Conservation (phyloP, 1,140 invertebrate species). For the Bombus vancouverensis region DNA sequence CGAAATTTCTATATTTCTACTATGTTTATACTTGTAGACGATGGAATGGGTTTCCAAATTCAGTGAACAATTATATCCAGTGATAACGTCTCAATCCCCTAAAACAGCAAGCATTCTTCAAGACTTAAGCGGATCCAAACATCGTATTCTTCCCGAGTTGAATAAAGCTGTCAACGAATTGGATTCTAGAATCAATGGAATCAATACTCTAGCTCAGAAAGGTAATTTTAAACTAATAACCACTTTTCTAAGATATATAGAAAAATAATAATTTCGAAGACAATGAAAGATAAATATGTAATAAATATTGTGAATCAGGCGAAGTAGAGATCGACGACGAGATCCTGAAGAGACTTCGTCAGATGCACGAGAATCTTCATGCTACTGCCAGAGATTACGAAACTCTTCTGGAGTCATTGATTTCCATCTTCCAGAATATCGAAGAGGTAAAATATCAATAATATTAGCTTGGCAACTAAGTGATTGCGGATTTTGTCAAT, state of each 20-base stretch:
- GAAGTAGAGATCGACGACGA: slow-evolving; percentile 78
- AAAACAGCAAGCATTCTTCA: slow-evolving; percentile 84
- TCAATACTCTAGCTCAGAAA: slow-evolving; percentile 82
- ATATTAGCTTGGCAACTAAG: too few species aligned
- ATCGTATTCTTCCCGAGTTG: slow-evolving; percentile 85
- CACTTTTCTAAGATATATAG: background rate
- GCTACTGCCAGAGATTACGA: slow-evolving; percentile 89
- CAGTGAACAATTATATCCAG: slow-evolving; percentile 89
- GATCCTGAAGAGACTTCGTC: slow-evolving; percentile 85
- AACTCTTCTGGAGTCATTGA: slow-evolving; percentile 88
- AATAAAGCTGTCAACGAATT: slow-evolving; percentile 88
- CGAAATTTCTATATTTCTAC: background rate
- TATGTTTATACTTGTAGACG: slow-evolving; percentile 83
- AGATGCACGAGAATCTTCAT: slow-evolving; percentile 87
- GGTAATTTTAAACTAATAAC: slow-evolving; percentile 67
- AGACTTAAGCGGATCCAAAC: slow-evolving; percentile 85
- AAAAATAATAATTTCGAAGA: background rate
- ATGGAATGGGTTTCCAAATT: slow-evolving; percentile 89
- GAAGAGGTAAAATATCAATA: slow-evolving; percentile 83
- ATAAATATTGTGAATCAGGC: slow-evolving; percentile 46
- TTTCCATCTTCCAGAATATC: slow-evolving; percentile 87
- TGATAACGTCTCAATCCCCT: slow-evolving; percentile 86
- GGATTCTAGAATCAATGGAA: slow-evolving; percentile 87
- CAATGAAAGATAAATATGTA: background rate
- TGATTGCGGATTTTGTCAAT: too few species aligned